Base-by-base conservation (phyloP, 1,140 invertebrate species). In the Zaprionus inermis region DNA sequence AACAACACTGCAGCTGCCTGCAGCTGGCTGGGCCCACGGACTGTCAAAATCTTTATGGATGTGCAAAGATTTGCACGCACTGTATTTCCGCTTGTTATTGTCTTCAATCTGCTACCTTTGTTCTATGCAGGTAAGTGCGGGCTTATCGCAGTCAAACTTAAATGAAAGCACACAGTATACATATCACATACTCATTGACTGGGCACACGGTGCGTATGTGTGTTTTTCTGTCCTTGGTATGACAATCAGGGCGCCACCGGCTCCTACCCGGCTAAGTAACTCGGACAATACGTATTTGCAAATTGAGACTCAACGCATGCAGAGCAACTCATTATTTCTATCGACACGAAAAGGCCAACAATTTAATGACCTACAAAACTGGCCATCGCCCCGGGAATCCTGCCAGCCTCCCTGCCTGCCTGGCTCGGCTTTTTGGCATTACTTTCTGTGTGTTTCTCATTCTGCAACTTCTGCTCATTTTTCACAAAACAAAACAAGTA, bases 101-200 rank as follows among this genome's bases (percentile, higher is more conserved):
- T 92, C 76, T 90, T 92, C 69, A 92, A 92, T 86, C 83, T 92
- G 90, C 81, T 92, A 76, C 91, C 91, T 74, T 81, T 92, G 54
- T 90, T 92, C 72, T 92, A 91, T 91, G 91, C 91, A 91, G 91
- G 91, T 92, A 57, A 91, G 91, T 91, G 24, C 10, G 11, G 4
- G n/a, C 32, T 9, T 9, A 16, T 41, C 38, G 16, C 5, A 3
- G 5, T n/a, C 18, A 22, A 11, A 1, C 18, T 20, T n/a, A n/a
- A n/a, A n/a, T n/a, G n/a, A n/a, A n/a, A n/a, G n/a, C n/a, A n/a
- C n/a, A n/a, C n/a, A n/a, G n/a, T 11, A 52, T 14, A 41, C 7
- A 18, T 34, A 18, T 1, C 32, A 44, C 11, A 32, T 18, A 54
- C 32, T 11, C n/a, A 36, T 57, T 68, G 60, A 72, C 60, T 68